Percentiles rank a stretch among this genome's conserved stretches.
phyloP scores from a whole-genome alignment of 1,140 invertebrate species.

The Drosophila asahinai region DNA sequence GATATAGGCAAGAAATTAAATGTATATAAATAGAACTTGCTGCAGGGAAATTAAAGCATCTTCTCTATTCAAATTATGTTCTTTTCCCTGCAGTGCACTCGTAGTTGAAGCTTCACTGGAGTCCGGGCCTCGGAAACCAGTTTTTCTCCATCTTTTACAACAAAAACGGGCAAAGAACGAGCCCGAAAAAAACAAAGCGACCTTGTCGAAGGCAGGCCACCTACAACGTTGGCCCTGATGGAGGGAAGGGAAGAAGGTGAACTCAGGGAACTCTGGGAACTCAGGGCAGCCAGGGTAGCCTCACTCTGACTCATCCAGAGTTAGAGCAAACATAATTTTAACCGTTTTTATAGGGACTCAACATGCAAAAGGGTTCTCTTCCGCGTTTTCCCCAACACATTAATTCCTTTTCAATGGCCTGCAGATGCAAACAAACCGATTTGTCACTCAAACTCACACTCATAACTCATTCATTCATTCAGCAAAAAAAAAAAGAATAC shows the following conservation, averaged over 20 bases:
- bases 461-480: slow-evolving; percentile 31
- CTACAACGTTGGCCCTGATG: slow-evolving; percentile 30
- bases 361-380: slow-evolving; percentile 38
- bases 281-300: not conserved
- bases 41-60: no score
- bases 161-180: slow-evolving; percentile 8
- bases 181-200: slow-evolving; percentile 35
- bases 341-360: not conserved
- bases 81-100: slow-evolving; percentile 15
- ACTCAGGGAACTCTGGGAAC: not conserved
- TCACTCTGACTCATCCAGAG: slow-evolving; percentile 23
- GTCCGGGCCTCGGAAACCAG: slow-evolving; percentile 23
- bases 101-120: slow-evolving; percentile 1
- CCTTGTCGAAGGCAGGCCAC: slow-evolving; percentile 61
- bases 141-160: slow-evolving; percentile 14
- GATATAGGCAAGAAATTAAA: not conserved
- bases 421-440: slow-evolving; percentile 67
- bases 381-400: slow-evolving; percentile 36
- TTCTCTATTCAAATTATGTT: not conserved
- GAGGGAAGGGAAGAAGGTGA: not conserved
- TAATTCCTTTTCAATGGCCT: slow-evolving; percentile 59
- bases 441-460: slow-evolving; percentile 22
- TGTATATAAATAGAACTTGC: no score
- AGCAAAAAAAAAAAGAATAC: slow-evolving; percentile 11
- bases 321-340: slow-evolving; percentile 25